A percentile compares a stretch with the other conserved stretches of the same genome.
Conservation (phyloP, 2,113 vertebrate genomes). For the Halcyon malimbica region DNA sequence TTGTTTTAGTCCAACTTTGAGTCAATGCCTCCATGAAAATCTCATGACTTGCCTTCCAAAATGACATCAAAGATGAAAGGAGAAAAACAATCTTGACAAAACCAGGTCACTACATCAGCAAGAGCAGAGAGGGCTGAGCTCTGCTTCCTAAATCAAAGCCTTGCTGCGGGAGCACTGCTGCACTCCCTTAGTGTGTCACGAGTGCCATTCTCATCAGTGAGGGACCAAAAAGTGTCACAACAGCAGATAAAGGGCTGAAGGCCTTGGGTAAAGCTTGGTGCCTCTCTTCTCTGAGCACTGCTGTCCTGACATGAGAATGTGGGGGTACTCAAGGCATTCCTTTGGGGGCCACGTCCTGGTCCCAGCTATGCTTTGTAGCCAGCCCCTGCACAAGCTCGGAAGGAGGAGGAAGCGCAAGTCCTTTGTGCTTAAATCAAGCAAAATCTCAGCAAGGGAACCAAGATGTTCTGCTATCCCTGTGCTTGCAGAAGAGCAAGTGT, state of each 20-base stretch:
- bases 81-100: constrained; percentile 62
- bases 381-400: background rate
- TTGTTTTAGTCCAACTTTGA: constrained; percentile 49
- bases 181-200: background rate
- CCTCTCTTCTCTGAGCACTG: background rate
- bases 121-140: constrained; percentile 26
- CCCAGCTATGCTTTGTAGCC: background rate
- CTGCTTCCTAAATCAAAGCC: constrained; percentile 32
- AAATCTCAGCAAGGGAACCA: background rate
- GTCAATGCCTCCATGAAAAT: constrained; percentile 50
- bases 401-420: background rate
- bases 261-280: background rate
- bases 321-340: background rate
- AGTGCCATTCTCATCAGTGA: background rate
- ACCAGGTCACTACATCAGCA: constrained; percentile 57
- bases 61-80: constrained; percentile 47
- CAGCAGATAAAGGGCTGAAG: background rate
- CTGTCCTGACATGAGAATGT: background rate
- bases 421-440: background rate
- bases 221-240: background rate
- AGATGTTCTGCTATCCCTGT: background rate
- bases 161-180: background rate
- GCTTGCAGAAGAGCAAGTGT: background rate
- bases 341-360: background rate
- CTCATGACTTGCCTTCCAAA: constrained; percentile 50